These are phyloP conservation scores for Shargacucullia verbasci DNA, from an alignment of 2,888 invertebrate species.

Conservation along the genomic window DNA sequence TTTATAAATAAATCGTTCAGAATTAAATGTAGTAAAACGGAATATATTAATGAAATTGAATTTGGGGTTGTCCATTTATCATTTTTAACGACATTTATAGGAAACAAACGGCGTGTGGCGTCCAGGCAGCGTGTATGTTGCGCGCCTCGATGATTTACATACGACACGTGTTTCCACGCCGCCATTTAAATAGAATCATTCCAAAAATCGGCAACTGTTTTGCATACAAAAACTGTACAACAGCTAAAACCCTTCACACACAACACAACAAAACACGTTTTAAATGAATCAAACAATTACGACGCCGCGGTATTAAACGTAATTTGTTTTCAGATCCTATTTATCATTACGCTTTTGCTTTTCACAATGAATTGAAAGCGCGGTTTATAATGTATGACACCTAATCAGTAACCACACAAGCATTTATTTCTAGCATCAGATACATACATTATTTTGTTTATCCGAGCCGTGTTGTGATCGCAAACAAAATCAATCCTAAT, in stretches of 20 bases:
- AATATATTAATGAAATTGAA: conserved; percentile 58
- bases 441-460: conserved; percentile 4
- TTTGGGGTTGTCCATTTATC: conserved; percentile 65
- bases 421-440: conserved; percentile 6
- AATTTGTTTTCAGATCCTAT: conserved; percentile 28
- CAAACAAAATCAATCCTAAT: conserved; percentile 23
- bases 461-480: neutral
- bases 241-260: conserved; percentile 27
- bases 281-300: conserved; percentile 45
- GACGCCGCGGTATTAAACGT: neutral
- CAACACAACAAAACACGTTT: conserved; percentile 38
- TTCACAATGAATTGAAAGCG: neutral
- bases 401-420: conserved; percentile 1
- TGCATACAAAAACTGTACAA: conserved; percentile 67
- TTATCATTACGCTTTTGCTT: conserved; percentile 7
- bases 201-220: conserved; percentile 67
- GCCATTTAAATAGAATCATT: conserved; percentile 69
- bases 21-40: conserved; percentile 32
- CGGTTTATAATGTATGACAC: conserved; percentile 1
- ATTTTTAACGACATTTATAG: conserved; percentile 69
- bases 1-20: neutral
- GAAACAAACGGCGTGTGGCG: conserved; percentile 52
- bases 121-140: conserved; percentile 51
- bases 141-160: conserved; percentile 69
- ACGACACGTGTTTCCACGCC: conserved; percentile 57